These are phyloP conservation scores for Xestia c-nigrum DNA, from an alignment of 2,888 invertebrate genomes.

Conservation along the genomic window DNA sequence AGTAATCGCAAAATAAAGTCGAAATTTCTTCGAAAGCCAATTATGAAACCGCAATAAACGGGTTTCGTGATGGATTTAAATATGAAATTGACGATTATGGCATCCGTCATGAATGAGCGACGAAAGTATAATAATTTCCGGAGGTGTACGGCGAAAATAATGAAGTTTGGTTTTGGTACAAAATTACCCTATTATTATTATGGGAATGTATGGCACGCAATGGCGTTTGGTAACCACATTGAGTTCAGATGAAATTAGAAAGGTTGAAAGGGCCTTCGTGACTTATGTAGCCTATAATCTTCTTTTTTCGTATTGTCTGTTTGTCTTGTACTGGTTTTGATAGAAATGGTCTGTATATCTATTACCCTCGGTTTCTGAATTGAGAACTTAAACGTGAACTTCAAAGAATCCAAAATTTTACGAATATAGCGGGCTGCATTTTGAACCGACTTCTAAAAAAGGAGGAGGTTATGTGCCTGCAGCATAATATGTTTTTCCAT, in stretches of 20 bases:
- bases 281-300: neutral
- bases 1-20: neutral
- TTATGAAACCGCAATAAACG: slow-evolving; percentile 61
- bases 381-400: neutral
- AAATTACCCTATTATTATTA: slow-evolving; percentile 63
- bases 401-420: neutral
- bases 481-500: no score
- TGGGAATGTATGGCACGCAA: slow-evolving; percentile 54
- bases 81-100: slow-evolving; percentile 65
- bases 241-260: slow-evolving; percentile 53
- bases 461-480: no score
- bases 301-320: neutral
- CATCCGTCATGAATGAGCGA: slow-evolving; percentile 64
- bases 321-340: neutral
- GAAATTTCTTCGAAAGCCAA: slow-evolving; percentile 21
- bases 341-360: neutral
- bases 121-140: slow-evolving; percentile 73
- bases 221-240: slow-evolving; percentile 44
- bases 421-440: neutral
- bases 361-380: neutral
- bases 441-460: no score
- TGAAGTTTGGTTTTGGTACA: slow-evolving; percentile 66
- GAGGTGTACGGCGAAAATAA: slow-evolving; percentile 67
- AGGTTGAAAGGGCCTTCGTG: slow-evolving; percentile 35
- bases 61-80: slow-evolving; percentile 67